These are phyloP conservation scores for Orbicella faveolata DNA, from an alignment of 64 coral and sea anemone genomes.

Conservation along the genomic window DNA sequence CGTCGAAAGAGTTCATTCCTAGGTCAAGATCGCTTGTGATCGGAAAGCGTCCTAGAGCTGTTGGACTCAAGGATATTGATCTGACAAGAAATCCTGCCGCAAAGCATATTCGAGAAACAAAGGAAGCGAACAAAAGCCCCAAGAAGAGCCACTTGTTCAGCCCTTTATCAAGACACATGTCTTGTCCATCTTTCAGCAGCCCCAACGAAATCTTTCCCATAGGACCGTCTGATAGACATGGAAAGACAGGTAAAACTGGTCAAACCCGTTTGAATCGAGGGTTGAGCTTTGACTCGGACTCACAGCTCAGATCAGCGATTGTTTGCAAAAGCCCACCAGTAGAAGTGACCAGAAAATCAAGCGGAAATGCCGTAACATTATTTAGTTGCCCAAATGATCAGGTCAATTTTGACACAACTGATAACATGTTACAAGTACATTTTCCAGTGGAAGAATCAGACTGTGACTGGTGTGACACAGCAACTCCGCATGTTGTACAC, in stretches of 20 bases:
- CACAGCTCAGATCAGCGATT: neutral
- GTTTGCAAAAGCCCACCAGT: neutral
- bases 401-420: too few species aligned
- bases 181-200: conserved; percentile 32
- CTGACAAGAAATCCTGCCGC: conserved; percentile 59
- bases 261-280: neutral
- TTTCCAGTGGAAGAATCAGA: neutral
- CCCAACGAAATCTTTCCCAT: neutral
- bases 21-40: conserved; percentile 65
- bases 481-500: neutral
- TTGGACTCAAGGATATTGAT: conserved; percentile 77
- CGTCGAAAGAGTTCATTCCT: neutral
- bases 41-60: conserved; percentile 48
- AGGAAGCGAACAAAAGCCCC: conserved; percentile 59
- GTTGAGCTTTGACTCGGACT: neutral
- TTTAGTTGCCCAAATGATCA: conserved; percentile 13
- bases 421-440: neutral
- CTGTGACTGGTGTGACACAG: neutral
- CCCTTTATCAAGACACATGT: conserved; percentile 44
- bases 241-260: neutral
- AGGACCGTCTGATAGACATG: conserved; percentile 8
- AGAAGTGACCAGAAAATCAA: neutral
- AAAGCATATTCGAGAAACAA: conserved; percentile 60
- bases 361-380: neutral
- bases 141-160: conserved; percentile 33